phyloP scores from a whole-genome alignment of 2,888 invertebrate genomes.

The Amphipyra berbera region DNA sequence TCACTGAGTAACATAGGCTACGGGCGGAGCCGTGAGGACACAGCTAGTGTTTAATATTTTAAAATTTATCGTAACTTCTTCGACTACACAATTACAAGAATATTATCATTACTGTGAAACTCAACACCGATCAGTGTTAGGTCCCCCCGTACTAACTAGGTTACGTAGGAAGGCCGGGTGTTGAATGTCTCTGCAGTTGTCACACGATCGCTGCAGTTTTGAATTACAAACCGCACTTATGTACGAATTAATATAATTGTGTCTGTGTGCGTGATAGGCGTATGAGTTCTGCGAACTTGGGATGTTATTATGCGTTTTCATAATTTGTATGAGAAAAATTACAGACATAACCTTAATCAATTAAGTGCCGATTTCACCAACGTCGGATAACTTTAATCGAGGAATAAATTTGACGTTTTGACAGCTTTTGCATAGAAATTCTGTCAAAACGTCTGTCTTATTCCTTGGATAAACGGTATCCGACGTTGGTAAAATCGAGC shows the following conservation, averaged over 20 bases:
- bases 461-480: no score
- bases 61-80: no score
- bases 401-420: no score
- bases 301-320: neutral
- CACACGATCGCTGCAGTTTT: slow-evolving; percentile 59
- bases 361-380: no score
- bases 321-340: neutral
- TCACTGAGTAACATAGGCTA: no score
- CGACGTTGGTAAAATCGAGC: no score
- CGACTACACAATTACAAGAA: neutral
- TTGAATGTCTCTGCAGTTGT: slow-evolving; percentile 59
- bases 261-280: slow-evolving; percentile 12
- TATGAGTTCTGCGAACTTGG: neutral
- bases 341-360: no score
- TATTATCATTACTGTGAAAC: slow-evolving; percentile 30
- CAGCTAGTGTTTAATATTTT: no score
- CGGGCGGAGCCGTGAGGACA: no score
- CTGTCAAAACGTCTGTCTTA: no score
- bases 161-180: slow-evolving; percentile 59
- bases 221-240: slow-evolving; percentile 65
- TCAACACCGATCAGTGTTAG: slow-evolving; percentile 39
- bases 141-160: slow-evolving; percentile 55
- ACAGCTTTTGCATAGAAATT: no score
- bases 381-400: no score
- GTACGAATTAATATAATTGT: slow-evolving; percentile 34